phyloP scores from a whole-genome alignment of 2,113 vertebrate genomes.

The Melanostigma gelatinosum region DNA sequence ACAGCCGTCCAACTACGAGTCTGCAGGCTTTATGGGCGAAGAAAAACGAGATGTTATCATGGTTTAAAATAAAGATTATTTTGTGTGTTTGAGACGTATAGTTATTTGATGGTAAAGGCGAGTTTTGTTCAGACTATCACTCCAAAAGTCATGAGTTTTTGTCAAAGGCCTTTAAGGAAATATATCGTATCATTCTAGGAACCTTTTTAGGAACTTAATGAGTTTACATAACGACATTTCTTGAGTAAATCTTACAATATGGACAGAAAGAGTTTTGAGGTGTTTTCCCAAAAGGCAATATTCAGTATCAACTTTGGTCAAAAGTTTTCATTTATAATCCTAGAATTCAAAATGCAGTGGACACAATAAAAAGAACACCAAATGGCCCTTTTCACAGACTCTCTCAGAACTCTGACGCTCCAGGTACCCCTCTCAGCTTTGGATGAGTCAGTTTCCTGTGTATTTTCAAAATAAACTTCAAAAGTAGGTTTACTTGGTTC shows the following conservation, averaged over 20 bases:
- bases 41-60: slow-evolving; percentile 3
- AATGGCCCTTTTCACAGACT: not conserved
- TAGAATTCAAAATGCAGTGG: not conserved
- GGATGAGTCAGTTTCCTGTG: no score
- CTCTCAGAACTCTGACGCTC: no score
- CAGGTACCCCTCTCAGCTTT: no score
- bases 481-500: no score
- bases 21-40: not conserved
- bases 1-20: slow-evolving; percentile 24
- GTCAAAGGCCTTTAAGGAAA: not conserved
- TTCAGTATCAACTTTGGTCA: not conserved
- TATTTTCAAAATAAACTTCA: no score
- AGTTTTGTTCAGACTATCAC: not conserved
- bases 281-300: not conserved
- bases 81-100: not conserved
- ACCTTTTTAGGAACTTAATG: not conserved
- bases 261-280: not conserved
- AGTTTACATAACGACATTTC: not conserved
- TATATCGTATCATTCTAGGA: not conserved
- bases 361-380: not conserved
- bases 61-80: slow-evolving; percentile 11
- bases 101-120: not conserved
- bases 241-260: not conserved
- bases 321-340: not conserved
- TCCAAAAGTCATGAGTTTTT: not conserved